Evolutionary conservation across 2,888 invertebrate genomes (phyloP).

Genomic region (Seira sanloemensis): DNA sequence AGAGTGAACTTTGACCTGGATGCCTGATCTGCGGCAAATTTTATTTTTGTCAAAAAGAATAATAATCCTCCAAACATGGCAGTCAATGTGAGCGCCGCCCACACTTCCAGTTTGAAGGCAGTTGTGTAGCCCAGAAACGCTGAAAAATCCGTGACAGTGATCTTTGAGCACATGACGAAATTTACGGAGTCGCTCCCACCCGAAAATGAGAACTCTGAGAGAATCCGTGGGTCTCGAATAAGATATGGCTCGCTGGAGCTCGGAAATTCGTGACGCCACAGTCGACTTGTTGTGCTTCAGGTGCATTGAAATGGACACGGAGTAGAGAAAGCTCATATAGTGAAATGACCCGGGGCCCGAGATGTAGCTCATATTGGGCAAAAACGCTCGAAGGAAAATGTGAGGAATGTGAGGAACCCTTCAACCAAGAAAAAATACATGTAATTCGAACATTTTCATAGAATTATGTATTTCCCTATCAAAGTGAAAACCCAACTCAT

Average conservation of each 20-base stretch:
- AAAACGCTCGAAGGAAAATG: not conserved
- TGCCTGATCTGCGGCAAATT: not conserved
- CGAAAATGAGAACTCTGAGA: not conserved
- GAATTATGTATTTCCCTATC: too few relatives aligned
- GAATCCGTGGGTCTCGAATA: not conserved
- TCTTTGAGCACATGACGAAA: not conserved
- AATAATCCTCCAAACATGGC: not conserved
- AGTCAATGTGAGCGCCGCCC: not conserved
- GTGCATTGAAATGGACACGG: not conserved
- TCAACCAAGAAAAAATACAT: too few relatives aligned
- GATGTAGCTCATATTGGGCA: not conserved
- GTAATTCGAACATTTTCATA: too few relatives aligned
- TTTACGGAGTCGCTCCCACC: not conserved
- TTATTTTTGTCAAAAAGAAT: not conserved
- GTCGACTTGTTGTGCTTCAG: not conserved
- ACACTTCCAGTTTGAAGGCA: not conserved
- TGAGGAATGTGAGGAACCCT: not conserved
- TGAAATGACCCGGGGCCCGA: not conserved
- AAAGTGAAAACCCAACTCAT: too few relatives aligned
- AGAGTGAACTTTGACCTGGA: not conserved
- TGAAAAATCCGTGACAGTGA: not conserved
- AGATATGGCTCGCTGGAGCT: not conserved
- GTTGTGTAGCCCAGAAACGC: not conserved
- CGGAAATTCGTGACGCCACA: too few relatives aligned
- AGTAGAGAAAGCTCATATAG: not conserved